A percentile compares a stretch with the other conserved stretches of the same genome.
phyloP scores from a whole-genome alignment of 2,797 vertebrate species.

The Staurois parvus region DNA sequence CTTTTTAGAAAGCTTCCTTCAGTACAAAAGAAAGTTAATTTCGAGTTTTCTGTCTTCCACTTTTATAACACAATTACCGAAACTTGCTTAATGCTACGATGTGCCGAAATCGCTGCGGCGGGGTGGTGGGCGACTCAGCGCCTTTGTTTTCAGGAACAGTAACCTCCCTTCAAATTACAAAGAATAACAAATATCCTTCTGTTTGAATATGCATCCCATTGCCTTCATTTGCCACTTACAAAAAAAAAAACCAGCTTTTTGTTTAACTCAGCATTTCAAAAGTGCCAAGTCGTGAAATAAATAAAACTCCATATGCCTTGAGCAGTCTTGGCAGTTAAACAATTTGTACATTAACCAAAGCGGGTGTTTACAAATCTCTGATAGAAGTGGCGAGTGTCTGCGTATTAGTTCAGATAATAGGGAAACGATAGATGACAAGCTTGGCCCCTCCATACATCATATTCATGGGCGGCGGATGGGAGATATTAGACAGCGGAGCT shows the following conservation, averaged over 20 bases:
- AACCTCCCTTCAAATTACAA: constrained; percentile 5
- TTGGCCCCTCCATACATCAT: background rate
- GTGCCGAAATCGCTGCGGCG: background rate
- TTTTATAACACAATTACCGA: background rate
- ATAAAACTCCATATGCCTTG: constrained; percentile 57
- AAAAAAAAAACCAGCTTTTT: constrained; percentile 46
- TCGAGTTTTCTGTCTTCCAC: background rate
- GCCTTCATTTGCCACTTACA: constrained; percentile 44
- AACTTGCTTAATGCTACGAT: background rate
- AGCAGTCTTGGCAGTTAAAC: constrained; percentile 52
- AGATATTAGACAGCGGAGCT: background rate
- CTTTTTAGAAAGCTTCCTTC: background rate
- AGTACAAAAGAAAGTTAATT: background rate
- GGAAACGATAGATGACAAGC: constrained; percentile 35
- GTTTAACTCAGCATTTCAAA: constrained; percentile 56
- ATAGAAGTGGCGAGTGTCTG: background rate
- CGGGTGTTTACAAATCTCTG: constrained; percentile 22
- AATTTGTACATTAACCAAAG: constrained; percentile 42
- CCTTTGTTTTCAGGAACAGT: background rate
- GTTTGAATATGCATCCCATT: constrained; percentile 40
- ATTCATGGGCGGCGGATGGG: background rate
- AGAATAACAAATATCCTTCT: constrained; percentile 33
- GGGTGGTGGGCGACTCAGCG: background rate
- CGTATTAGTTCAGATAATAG: constrained; percentile 18
- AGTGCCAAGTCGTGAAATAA: constrained; percentile 56